Conservation (phyloP, 2,888 invertebrate species). For the Polydrusus pterygomalis region DNA sequence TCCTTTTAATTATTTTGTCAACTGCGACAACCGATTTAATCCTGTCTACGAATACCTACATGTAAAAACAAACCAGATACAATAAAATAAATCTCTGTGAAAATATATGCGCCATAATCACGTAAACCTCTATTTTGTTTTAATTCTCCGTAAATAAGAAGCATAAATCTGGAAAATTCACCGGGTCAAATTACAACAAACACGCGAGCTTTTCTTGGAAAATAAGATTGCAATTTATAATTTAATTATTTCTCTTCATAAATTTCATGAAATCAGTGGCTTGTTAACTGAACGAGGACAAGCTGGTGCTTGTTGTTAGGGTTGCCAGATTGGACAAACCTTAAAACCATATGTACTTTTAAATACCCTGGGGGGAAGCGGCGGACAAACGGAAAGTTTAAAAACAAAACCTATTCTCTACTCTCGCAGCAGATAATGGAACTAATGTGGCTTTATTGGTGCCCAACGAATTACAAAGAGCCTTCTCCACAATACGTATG, state of each 20-base stretch:
- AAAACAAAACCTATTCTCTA: no score
- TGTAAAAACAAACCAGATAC: not conserved
- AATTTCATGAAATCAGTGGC: conserved; percentile 6
- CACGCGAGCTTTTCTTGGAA: conserved; percentile 20
- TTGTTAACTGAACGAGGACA: no score
- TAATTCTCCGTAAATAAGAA: conserved; percentile 26
- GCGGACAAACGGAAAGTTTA: no score
- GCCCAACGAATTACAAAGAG: no score
- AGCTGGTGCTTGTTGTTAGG: no score
- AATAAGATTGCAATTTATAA: conserved; percentile 30
- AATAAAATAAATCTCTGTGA: conserved; percentile 3
- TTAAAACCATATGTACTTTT: no score
- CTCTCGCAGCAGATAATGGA: no score
- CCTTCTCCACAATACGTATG: no score
- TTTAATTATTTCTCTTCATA: conserved; percentile 22
- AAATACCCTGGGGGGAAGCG: no score
- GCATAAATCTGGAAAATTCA: conserved; percentile 27
- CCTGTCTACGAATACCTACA: not conserved
- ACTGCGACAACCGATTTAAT: conserved; percentile 5
- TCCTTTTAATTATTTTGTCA: conserved; percentile 13
- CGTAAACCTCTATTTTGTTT: conserved; percentile 30
- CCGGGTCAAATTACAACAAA: conserved; percentile 29
- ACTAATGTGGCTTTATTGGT: no score
- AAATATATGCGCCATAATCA: conserved; percentile 20
- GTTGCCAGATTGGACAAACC: no score